Base-by-base conservation (phyloP, 92 coral and sea anemone genomes). In the Micromussa lordhowensis region DNA sequence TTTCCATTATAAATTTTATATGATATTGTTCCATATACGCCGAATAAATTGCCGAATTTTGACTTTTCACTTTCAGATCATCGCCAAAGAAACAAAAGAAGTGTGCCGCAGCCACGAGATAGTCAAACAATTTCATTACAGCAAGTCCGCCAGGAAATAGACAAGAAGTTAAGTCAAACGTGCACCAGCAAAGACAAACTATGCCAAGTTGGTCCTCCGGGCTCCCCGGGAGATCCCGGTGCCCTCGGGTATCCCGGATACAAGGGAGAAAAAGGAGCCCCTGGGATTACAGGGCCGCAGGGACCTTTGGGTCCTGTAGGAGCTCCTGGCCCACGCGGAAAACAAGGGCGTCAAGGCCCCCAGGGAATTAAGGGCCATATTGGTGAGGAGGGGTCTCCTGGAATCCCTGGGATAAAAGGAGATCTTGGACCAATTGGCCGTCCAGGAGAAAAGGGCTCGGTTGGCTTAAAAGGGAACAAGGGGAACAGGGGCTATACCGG, bases 281-380 rank as follows among this genome's bases (percentile, higher is more conserved):
- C 66, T 49, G 94, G 94, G 68, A 29, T 18, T 14, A 31, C 44
- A 0, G 94, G 94, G 21, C 58, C 87, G 13, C 94, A 48, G 32
- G 94, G 94, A 2, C 90, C 92, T 36, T n/a, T 34, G 8, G 94
- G 94, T 21, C 72, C n/a, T n/a, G 18, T 30, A 19, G 94, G 94
- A 13, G 51, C 51, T 6, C 90, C 58, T 0, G 94, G 91, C 48
- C 57, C 59, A 5, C 88, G 61, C 8, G 94, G 94, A 21, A 59
- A 31, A 0, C 92, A 61, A 81, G 94, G 94, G 30, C 84, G 72
- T 51, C 72, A 44, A 44, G 94, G 94, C 24, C 77, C 84, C 22
- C 87, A 79, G 64, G 94, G 94, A 32, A 1, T 31, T 2, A 53
- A 89, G 68, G 92, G 92, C 19, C 49, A 53, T 14, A 91, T 82